Evolutionary conservation across 2,888 invertebrate species (phyloP).

Genomic region (Patella ulyssiponensis): DNA sequence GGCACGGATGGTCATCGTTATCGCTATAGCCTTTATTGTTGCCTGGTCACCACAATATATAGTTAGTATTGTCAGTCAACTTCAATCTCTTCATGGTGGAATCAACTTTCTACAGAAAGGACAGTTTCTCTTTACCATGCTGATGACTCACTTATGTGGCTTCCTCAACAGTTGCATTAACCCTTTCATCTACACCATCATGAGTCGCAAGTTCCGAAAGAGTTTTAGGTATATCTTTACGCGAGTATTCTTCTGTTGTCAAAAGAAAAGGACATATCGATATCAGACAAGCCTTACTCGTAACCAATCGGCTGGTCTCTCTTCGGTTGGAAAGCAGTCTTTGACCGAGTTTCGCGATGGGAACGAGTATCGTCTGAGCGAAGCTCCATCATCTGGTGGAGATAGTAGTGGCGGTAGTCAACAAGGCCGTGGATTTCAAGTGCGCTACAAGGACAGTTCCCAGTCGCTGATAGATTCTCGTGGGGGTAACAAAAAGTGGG

Average conservation of each 20-base stretch:
- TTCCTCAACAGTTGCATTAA: conserved; percentile 74
- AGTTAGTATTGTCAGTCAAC: conserved; percentile 72
- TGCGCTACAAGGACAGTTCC: not conserved
- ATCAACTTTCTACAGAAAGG: conserved; percentile 68
- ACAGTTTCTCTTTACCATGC: conserved; percentile 74
- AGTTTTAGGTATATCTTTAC: conserved; percentile 61
- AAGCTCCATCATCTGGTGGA: conserved; percentile 26
- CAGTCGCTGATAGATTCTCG: not conserved
- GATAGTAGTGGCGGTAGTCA: conserved; percentile 20
- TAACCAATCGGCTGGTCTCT: conserved; percentile 22
- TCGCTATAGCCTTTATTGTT: conserved; percentile 71
- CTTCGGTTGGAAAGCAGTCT: conserved; percentile 25
- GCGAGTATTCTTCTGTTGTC: conserved; percentile 40
- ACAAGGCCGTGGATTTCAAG: not conserved
- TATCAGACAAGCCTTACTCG: conserved; percentile 27
- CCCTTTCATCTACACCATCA: conserved; percentile 73
- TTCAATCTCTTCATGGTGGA: conserved; percentile 50
- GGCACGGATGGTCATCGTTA: conserved; percentile 73
- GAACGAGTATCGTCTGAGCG: conserved; percentile 29
- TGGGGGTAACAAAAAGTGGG: not conserved
- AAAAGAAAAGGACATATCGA: conserved; percentile 24
- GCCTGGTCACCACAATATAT: conserved; percentile 74
- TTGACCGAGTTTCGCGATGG: conserved; percentile 33
- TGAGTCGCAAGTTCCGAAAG: conserved; percentile 72
- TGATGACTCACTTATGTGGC: conserved; percentile 72